These are phyloP conservation scores for Lophura nycthemera DNA, from an alignment of 2,113 vertebrate genomes.

Conservation along the genomic window DNA sequence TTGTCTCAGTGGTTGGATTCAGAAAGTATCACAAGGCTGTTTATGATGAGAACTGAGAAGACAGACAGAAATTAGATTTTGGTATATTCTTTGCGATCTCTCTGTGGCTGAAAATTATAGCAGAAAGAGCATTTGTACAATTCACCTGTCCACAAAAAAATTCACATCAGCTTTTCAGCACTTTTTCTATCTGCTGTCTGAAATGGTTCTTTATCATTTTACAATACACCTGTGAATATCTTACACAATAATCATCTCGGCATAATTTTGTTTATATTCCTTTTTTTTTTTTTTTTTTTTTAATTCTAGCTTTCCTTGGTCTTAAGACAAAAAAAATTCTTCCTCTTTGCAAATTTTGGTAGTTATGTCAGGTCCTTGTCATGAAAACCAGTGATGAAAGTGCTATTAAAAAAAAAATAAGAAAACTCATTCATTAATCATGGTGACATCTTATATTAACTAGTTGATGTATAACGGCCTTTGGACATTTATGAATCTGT, in stretches of 20 bases:
- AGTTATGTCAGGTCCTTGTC: not conserved
- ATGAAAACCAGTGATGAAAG: not conserved
- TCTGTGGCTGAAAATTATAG: not conserved
- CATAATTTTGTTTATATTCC: not conserved
- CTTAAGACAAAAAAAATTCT: not conserved
- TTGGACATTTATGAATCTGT: slow-evolving; percentile 32
- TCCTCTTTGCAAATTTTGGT: not conserved
- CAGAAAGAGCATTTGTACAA: not conserved
- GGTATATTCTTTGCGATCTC: not conserved
- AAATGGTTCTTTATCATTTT: not conserved
- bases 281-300: not conserved
- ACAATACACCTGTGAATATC: not conserved
- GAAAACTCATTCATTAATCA: slow-evolving; percentile 36
- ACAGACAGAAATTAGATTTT: not conserved
- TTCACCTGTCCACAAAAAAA: not conserved
- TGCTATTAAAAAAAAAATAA: not conserved
- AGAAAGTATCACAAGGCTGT: not conserved
- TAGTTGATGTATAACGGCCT: slow-evolving; percentile 22
- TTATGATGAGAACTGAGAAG: not conserved
- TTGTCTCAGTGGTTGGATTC: not conserved
- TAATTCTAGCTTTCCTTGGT: not conserved
- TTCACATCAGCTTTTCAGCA: accelerated
- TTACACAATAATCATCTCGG: not conserved
- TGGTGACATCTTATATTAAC: slow-evolving; percentile 54
- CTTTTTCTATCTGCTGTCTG: not conserved